These are phyloP conservation scores for Paralvinella palmiformis DNA, from an alignment of 1,140 invertebrate species.

Conservation along the genomic window DNA sequence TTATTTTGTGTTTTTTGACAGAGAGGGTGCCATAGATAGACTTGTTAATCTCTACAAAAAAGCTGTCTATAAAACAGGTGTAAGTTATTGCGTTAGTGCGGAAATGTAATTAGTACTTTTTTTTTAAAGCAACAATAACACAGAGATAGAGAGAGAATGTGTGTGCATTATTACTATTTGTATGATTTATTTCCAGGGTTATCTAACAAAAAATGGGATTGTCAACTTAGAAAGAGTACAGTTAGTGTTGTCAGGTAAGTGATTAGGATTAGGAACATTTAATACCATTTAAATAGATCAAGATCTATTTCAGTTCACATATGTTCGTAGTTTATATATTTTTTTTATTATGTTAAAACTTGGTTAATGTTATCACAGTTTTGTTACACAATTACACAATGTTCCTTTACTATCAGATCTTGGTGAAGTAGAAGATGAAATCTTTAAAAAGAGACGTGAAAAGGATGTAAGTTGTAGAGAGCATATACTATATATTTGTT, in stretches of 20 bases:
- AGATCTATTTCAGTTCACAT: no score
- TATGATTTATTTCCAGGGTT: constrained; percentile 62
- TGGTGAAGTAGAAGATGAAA: constrained; percentile 93
- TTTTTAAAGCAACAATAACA: background rate
- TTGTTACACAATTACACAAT: background rate
- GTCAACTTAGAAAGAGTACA: constrained; percentile 89
- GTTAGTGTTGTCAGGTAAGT: constrained; percentile 68
- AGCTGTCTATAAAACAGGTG: constrained; percentile 84
- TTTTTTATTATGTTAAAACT: no score
- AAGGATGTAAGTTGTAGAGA: constrained; percentile 72
- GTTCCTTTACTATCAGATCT: constrained; percentile 59
- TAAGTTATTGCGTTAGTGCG: constrained; percentile 30
- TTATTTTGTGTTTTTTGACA: constrained; percentile 23
- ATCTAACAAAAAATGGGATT: constrained; percentile 88
- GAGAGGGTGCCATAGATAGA: constrained; percentile 95
- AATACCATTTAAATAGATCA: no score
- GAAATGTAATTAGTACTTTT: background rate
- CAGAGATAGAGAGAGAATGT: background rate
- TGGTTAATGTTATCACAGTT: background rate
- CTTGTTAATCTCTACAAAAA: constrained; percentile 92
- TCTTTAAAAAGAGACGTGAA: constrained; percentile 83
- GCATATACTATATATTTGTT: no score
- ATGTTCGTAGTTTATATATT: no score
- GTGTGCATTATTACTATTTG: background rate
- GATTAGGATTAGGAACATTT: no score